phyloP scores from a whole-genome alignment of 1,140 invertebrate species.

The Sarcophaga peregrina region DNA sequence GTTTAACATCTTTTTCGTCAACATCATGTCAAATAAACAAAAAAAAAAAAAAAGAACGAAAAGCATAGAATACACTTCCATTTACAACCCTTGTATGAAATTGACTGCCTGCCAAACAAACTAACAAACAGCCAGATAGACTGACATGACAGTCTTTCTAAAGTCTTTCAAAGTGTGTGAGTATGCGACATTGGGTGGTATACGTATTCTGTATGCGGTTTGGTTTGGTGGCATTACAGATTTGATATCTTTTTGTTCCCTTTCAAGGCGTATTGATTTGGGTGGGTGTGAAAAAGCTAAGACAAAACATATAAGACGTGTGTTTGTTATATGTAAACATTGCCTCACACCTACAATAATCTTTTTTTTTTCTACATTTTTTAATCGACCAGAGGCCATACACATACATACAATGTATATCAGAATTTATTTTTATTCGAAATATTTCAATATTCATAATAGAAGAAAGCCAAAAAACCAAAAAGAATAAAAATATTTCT shows the following conservation, averaged over 20 bases:
- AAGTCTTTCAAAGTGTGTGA: no score
- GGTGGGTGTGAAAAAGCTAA: conserved; percentile 34
- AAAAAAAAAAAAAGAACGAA: neutral
- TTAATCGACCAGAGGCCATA: no score
- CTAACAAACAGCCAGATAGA: neutral
- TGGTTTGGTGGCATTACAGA: conserved; percentile 2
- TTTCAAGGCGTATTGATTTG: conserved; percentile 23
- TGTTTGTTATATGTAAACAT: neutral
- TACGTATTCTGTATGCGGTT: neutral
- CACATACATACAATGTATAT: no score
- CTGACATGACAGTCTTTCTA: neutral
- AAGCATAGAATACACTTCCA: neutral
- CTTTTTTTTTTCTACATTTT: neutral
- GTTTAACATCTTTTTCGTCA: neutral
- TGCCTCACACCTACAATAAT: neutral
- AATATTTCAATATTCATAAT: no score
- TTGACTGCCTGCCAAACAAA: neutral
- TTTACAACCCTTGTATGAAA: neutral
- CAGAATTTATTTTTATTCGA: no score
- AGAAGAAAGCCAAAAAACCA: no score
- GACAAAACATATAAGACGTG: neutral
- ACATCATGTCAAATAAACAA: neutral
- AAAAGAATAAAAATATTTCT: no score
- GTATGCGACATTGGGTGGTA: conserved; percentile 8
- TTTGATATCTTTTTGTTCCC: neutral